Evolutionary conservation across 2,113 vertebrate genomes (phyloP).

Genomic region (Ceyx margarethae): DNA sequence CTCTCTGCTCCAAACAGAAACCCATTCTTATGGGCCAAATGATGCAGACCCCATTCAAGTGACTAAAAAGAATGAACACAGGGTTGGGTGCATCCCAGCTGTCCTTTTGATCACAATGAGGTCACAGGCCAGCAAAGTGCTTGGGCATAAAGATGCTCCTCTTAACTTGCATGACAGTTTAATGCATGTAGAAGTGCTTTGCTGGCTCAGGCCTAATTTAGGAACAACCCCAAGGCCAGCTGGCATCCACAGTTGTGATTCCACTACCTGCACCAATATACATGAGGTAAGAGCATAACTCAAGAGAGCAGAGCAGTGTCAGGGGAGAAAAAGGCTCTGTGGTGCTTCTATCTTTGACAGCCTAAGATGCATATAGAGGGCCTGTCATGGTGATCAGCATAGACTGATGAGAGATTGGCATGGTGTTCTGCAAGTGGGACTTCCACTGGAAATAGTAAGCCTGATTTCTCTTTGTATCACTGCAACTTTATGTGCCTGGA

Average conservation of each 20-base stretch:
- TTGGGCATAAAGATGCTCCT: slow-evolving; percentile 6
- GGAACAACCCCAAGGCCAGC: slow-evolving; percentile 6
- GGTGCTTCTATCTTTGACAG: slow-evolving; percentile 50
- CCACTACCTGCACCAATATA: slow-evolving; percentile 38
- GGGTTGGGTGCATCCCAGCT: not conserved
- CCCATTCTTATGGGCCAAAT: not conserved
- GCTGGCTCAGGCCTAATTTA: not conserved
- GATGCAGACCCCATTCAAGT: slow-evolving; percentile 17
- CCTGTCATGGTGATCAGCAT: slow-evolving; percentile 29
- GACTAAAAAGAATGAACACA: not conserved
- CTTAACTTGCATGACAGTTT: slow-evolving; percentile 15
- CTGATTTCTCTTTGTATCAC: not conserved
- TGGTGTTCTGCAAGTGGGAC: not conserved
- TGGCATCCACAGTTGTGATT: not conserved
- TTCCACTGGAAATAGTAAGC: not conserved
- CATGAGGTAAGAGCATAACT: slow-evolving; percentile 56
- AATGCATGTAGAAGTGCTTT: slow-evolving; percentile 8
- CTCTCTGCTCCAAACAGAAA: not conserved
- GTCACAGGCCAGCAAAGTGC: slow-evolving; percentile 10
- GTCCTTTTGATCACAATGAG: not conserved
- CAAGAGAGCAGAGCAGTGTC: slow-evolving; percentile 53
- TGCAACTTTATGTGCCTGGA: not conserved
- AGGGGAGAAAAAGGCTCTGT: slow-evolving; percentile 59
- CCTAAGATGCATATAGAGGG: slow-evolving; percentile 25
- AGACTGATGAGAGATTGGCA: slow-evolving; percentile 15